Evolutionary conservation across 1,140 invertebrate genomes (phyloP).

Genomic region (Polyergus mexicanus): DNA sequence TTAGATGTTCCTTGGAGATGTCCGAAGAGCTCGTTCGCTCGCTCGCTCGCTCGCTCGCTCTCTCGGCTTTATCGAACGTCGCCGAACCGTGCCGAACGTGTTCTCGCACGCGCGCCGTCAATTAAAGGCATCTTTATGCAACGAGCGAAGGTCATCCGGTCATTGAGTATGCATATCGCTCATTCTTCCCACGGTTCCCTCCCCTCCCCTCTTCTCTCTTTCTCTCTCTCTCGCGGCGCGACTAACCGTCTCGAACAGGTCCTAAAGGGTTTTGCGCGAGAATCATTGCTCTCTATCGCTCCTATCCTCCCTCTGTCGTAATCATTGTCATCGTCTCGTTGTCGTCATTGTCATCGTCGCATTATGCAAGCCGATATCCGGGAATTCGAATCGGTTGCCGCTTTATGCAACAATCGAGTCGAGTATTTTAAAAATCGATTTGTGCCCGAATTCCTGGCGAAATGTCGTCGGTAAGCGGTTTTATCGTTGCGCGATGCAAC

Average conservation of each 20-base stretch:
- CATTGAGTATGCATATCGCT: constrained; percentile 85
- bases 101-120: constrained; percentile 83
- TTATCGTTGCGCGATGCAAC: constrained; percentile 34
- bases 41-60: constrained; percentile 51
- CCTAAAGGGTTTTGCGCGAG: constrained; percentile 78
- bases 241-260: constrained; percentile 77
- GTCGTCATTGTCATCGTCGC: neutral
- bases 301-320: neutral
- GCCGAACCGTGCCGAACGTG: constrained; percentile 78
- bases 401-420: constrained; percentile 46
- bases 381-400: constrained; percentile 17
- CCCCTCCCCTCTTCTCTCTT: constrained; percentile 16
- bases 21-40: constrained; percentile 41
- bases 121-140: constrained; percentile 86
- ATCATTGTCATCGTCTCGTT: neutral
- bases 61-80: constrained; percentile 79
- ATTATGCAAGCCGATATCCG: constrained; percentile 52
- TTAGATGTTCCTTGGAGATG: constrained; percentile 64
- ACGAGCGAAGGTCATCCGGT: constrained; percentile 85
- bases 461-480: constrained; percentile 14
- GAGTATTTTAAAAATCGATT: constrained; percentile 61
- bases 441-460: constrained; percentile 39
- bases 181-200: constrained; percentile 84
- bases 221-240: constrained; percentile 2
- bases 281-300: constrained; percentile 29